phyloP scores from a whole-genome alignment of 2,113 vertebrate species.

The Haemorhous mexicanus region DNA sequence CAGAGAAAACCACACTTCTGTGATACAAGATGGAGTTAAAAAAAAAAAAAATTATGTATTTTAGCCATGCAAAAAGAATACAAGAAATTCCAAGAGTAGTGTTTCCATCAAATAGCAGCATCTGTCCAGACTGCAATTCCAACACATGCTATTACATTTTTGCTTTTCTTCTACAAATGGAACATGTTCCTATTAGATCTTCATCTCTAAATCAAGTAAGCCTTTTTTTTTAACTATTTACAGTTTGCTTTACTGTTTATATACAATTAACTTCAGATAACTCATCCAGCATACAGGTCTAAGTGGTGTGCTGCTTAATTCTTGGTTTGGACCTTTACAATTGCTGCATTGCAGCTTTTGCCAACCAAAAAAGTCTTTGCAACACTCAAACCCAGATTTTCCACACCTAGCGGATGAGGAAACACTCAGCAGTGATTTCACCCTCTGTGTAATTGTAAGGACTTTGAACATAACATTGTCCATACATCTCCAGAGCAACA shows the following conservation, averaged over 20 bases:
- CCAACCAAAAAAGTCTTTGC: not conserved
- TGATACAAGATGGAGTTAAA: not conserved
- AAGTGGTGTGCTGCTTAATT: not conserved
- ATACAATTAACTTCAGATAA: not conserved
- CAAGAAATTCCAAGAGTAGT: not conserved
- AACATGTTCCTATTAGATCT: not conserved
- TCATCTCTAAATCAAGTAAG: not conserved
- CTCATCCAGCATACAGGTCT: not conserved
- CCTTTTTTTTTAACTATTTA: not conserved
- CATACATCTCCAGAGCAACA: not conserved
- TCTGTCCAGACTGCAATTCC: not conserved
- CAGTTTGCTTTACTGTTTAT: not conserved
- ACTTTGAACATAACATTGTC: conserved; percentile 9
- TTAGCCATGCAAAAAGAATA: not conserved
- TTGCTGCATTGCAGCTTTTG: not conserved
- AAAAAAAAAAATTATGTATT: not conserved
- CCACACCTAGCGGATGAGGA: not conserved
- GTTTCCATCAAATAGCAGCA: not conserved
- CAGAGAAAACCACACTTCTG: not conserved
- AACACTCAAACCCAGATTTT: not conserved
- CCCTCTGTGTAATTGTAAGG: not conserved
- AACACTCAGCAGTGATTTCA: not conserved
- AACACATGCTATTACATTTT: not conserved
- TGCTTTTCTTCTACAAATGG: not conserved
- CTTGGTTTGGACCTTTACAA: not conserved